phyloP scores from a whole-genome alignment of 1,140 invertebrate genomes.

The Heliconius hermathena region DNA sequence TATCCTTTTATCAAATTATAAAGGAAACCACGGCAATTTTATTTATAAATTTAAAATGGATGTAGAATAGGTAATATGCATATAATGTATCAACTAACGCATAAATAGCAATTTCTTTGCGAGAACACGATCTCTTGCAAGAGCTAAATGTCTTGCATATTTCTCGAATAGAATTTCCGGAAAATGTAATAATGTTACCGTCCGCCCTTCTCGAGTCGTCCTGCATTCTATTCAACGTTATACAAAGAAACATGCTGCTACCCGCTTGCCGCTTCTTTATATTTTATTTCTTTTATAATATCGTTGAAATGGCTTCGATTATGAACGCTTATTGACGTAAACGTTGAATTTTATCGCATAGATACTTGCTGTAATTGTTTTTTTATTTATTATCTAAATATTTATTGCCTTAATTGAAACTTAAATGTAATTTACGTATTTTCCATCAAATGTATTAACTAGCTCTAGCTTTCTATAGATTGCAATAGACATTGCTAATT shows the following conservation, averaged over 20 bases:
- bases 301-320: not conserved
- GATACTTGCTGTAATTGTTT: too few species aligned
- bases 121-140: constrained; percentile 34
- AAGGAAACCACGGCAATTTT: not conserved
- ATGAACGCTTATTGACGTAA: not conserved
- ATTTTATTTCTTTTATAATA: constrained; percentile 15
- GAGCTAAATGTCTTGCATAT: constrained; percentile 48
- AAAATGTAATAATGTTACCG: constrained; percentile 62
- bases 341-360: not conserved
- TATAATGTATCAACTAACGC: not conserved
- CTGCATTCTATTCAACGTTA: constrained; percentile 51
- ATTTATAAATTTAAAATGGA: not conserved
- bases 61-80: not conserved
- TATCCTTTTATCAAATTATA: too few species aligned
- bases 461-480: too few species aligned
- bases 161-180: constrained; percentile 52
- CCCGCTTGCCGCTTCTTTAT: constrained; percentile 25
- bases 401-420: too few species aligned
- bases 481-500: not conserved
- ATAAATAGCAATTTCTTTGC: constrained; percentile 27
- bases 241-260: constrained; percentile 39
- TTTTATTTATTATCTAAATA: not conserved
- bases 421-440: too few species aligned
- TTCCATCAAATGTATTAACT: too few species aligned
- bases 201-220: constrained; percentile 41